Conservation (phyloP, 1,140 invertebrate genomes). For the Drosophila obscura region DNA sequence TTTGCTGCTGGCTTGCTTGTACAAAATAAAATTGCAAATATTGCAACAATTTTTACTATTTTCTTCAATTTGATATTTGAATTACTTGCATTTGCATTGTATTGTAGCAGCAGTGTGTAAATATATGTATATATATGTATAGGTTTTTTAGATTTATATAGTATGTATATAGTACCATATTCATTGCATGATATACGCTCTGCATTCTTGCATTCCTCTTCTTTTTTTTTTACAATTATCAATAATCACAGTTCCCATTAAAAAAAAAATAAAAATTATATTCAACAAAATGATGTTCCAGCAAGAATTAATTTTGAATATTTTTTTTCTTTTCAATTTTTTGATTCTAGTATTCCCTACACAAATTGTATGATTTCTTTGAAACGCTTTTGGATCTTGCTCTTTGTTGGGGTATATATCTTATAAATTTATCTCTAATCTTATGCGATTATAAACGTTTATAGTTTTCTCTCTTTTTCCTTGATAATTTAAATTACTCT, state of each 20-base stretch:
- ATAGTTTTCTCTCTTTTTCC: not conserved
- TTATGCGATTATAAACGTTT: constrained; percentile 8
- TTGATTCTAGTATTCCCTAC: constrained; percentile 26
- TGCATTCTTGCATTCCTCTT: constrained; percentile 32
- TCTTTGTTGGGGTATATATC: constrained; percentile 36
- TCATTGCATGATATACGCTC: constrained; percentile 58
- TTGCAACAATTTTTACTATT: constrained; percentile 64
- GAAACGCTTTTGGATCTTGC: constrained; percentile 68
- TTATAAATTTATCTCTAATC: constrained; percentile 29
- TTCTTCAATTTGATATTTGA: constrained; percentile 30
- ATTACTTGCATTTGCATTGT: constrained; percentile 32
- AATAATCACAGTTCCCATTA: constrained; percentile 80
- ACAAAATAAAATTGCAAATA: constrained; percentile 75
- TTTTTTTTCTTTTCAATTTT: not conserved
- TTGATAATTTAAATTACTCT: constrained; percentile 44
- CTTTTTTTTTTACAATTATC: constrained; percentile 58
- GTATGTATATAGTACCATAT: constrained; percentile 68
- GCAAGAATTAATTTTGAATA: constrained; percentile 76
- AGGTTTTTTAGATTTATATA: constrained; percentile 43
- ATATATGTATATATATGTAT: constrained; percentile 41
- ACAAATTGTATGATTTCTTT: constrained; percentile 53
- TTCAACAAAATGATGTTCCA: constrained; percentile 42
- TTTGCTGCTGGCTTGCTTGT: constrained; percentile 43
- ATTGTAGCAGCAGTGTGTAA: constrained; percentile 51
- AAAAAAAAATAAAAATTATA: constrained; percentile 53